Evolutionary conservation across 2,888 invertebrate species (phyloP).

Genomic region (Scaptomyza tumidula): DNA sequence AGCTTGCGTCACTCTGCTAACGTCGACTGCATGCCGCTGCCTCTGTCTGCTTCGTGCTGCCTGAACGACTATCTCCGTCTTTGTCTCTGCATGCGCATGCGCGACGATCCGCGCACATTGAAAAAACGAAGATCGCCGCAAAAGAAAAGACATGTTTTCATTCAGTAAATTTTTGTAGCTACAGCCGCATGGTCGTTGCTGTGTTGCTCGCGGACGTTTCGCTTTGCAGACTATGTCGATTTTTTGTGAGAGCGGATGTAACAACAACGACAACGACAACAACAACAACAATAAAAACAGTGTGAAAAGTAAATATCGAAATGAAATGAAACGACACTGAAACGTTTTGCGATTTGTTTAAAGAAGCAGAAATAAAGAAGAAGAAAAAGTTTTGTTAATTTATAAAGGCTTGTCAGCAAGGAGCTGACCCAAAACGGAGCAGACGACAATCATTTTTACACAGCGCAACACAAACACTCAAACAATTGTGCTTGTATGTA

Average conservation of each 20-base stretch:
- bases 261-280: conserved; percentile 25
- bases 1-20: conserved; percentile 15
- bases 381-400: conserved; percentile 21
- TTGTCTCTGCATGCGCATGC: conserved; percentile 40
- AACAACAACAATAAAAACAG: conserved; percentile 40
- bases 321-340: conserved; percentile 34
- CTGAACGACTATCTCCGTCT: conserved; percentile 28
- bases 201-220: conserved; percentile 43
- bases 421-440: conserved; percentile 40
- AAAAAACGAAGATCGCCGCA: conserved; percentile 73
- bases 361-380: conserved; percentile 16
- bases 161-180: conserved; percentile 81
- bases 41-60: conserved; percentile 5
- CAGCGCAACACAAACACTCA: not conserved
- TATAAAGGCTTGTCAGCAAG: conserved; percentile 44
- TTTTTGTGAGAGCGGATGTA: conserved; percentile 49
- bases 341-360: conserved; percentile 25
- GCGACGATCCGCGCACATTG: conserved; percentile 36
- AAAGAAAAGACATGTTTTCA: conserved; percentile 82
- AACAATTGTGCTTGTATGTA: not conserved
- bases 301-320: conserved; percentile 64
- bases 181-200: conserved; percentile 71
- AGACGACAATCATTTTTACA: conserved; percentile 19
- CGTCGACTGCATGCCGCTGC: conserved; percentile 21
- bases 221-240: conserved; percentile 14